These are phyloP conservation scores for Pelecanoides urinatrix DNA, from an alignment of 2,113 vertebrate genomes.

Conservation along the genomic window DNA sequence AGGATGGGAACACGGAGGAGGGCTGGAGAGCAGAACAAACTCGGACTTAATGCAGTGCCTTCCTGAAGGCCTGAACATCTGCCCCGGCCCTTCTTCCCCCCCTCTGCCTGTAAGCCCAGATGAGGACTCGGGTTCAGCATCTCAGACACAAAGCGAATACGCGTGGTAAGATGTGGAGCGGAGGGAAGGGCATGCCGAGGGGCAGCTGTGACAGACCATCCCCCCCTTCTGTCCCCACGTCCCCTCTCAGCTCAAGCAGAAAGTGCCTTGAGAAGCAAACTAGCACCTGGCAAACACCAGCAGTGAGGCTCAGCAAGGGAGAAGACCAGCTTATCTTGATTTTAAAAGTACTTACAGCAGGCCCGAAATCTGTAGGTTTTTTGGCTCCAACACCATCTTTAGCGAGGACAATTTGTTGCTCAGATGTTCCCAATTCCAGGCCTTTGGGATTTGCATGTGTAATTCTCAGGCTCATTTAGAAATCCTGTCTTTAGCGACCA, in stretches of 20 bases:
- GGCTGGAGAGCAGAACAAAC: background rate
- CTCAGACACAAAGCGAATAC: fast-evolving
- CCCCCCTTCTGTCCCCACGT: background rate
- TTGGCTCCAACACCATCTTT: slow-evolving; percentile 7
- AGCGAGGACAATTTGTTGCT: slow-evolving; percentile 56
- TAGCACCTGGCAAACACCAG: background rate
- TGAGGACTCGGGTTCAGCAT: background rate
- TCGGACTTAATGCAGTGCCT: background rate
- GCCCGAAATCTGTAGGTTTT: background rate
- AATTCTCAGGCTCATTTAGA: slow-evolving; percentile 37
- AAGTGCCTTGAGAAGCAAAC: background rate
- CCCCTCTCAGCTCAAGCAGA: background rate
- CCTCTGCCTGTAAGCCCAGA: background rate
- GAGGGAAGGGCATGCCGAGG: background rate
- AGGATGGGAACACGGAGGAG: background rate
- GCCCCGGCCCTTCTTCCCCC: background rate
- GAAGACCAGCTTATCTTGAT: background rate
- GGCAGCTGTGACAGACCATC: background rate
- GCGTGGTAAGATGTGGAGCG: fast-evolving
- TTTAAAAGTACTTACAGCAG: background rate
- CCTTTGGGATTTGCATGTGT: slow-evolving; percentile 36
- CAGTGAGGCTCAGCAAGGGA: background rate
- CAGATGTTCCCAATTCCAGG: slow-evolving; percentile 24
- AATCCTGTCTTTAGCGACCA: background rate
- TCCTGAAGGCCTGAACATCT: background rate